Base-by-base conservation (phyloP, 2,797 vertebrate genomes). In the Thamnophis elegans region DNA sequence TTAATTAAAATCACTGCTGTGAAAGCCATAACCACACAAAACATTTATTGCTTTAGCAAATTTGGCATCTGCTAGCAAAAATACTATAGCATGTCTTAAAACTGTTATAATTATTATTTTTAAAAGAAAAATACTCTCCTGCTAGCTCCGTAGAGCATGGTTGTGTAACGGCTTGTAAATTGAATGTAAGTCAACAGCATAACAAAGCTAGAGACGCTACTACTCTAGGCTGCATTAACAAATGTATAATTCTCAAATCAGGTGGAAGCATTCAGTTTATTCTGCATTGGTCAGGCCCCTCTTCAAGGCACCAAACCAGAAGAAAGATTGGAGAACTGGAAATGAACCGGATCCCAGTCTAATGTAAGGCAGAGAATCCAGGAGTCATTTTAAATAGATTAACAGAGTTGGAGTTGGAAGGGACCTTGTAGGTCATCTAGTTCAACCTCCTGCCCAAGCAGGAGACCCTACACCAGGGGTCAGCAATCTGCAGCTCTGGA, bases 1-100 rank as follows among this genome's bases (percentile, higher is more conserved):
- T 91, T 14, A 65, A n/a, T 53, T 53, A 89, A 65, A 89, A n/a
- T 28, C 47, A 13, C 28, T 5, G 86, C 86, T 51, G 12, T 22
- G 51, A 59, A 60, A 86, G 32, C 55, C 14, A n/a, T 16, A 32
- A 51, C 36, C 3, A 36, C 6, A 11, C 25, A n/a, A 51, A 90
- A 91, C 22, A 11, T 25, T 26, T 12, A 82, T 26, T 85, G 36
- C 10, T 86, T 58, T 60, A 53, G 56, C 42, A 97, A 96, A 95
- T 92, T 92, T 91, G 94, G 94, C 32, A 85, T 18, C 91, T 0
- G 0, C 62, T 14, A 0, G 1, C 1, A 89, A 91, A 0, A 47
- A 25, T 47, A 25, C 22, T 82, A 47, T 25, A 82, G 78, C 78
- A 6, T 82, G 78, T 47, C 42, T 82, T 82, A 47, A 47, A 82